phyloP scores from a whole-genome alignment of 2,888 invertebrate species.

The Agrochola lychnidis region DNA sequence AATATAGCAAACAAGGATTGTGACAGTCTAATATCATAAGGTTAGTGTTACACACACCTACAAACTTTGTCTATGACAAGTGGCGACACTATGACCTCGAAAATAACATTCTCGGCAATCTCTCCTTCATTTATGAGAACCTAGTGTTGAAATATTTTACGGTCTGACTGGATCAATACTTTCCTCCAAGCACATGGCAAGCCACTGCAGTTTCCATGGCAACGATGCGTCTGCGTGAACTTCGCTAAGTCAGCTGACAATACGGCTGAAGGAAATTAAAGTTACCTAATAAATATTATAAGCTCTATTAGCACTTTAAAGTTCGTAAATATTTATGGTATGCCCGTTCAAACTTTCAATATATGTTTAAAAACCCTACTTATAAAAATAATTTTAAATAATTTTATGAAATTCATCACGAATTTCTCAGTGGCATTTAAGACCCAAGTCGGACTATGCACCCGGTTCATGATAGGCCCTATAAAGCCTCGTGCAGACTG shows the following conservation, averaged over 20 bases:
- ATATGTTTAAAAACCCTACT: too few species aligned
- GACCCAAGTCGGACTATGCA: not conserved
- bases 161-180: constrained; percentile 42
- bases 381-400: too few species aligned
- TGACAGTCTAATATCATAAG: not conserved
- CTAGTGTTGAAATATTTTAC: constrained; percentile 38
- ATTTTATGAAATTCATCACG: not conserved
- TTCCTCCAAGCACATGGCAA: constrained; percentile 8
- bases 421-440: not conserved
- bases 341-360: not conserved
- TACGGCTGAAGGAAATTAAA: not conserved
- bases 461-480: too few species aligned
- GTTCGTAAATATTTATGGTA: not conserved
- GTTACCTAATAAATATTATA: not conserved
- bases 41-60: not conserved
- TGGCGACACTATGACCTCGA: not conserved
- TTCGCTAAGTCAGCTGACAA: not conserved
- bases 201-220: constrained; percentile 6
- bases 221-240: constrained; percentile 14
- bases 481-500: too few species aligned
- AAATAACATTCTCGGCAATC: not conserved
- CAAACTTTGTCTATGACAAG: not conserved
- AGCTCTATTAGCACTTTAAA: not conserved
- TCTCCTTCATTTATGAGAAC: constrained; percentile 24
- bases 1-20: not conserved